Percentiles rank a stretch among this genome's conserved stretches.
Conservation (phyloP, 2,113 vertebrate species). For the Nicator chloris region DNA sequence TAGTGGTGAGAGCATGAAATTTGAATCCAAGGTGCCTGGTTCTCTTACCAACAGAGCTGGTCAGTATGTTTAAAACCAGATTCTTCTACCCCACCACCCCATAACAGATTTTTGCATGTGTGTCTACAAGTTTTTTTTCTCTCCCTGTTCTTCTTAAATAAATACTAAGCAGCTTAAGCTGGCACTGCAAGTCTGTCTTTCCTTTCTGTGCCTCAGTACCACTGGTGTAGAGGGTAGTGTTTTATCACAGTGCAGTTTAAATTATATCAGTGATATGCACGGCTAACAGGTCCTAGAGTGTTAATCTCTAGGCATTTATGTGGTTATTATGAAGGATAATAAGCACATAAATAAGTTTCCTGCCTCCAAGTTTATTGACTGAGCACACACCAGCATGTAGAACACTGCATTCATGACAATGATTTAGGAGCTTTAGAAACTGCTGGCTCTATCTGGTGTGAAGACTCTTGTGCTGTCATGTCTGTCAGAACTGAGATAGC, state of each 20-base stretch:
- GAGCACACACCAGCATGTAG: not conserved
- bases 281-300: not conserved
- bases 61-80: constrained; percentile 35
- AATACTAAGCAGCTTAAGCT: not conserved
- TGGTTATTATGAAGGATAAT: not conserved
- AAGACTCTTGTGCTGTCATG: not conserved
- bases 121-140: not conserved
- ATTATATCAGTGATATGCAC: not conserved
- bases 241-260: not conserved
- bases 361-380: not conserved
- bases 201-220: not conserved
- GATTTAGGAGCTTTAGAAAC: not conserved
- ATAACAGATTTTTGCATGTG: not conserved
- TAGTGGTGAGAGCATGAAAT: constrained; percentile 47
- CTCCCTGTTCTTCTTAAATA: not conserved
- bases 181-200: not conserved
- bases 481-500: not conserved
- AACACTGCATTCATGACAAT: not conserved
- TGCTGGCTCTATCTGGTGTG: not conserved
- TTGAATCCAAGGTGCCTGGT: constrained; percentile 43
- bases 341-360: not conserved
- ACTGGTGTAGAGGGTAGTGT: not conserved
- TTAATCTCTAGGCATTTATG: not conserved
- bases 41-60: constrained; percentile 4
- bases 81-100: not conserved